Evolutionary conservation across 2,797 vertebrate genomes (phyloP).

Genomic region (Rhyacichthys aspro): DNA sequence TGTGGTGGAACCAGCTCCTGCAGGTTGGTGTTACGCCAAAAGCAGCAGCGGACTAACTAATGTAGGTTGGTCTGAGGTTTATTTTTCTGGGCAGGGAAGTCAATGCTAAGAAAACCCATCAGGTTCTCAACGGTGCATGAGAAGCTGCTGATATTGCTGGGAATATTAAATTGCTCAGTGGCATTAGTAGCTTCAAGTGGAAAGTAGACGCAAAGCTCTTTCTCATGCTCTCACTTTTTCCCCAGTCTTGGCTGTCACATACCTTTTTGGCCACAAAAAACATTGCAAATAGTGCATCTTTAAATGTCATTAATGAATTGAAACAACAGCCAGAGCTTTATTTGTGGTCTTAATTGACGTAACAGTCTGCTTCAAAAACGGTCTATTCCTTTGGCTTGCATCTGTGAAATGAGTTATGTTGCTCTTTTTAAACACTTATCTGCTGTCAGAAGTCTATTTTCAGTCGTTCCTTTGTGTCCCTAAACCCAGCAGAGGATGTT

Average conservation of each 20-base stretch:
- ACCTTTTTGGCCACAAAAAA: conserved; percentile 25
- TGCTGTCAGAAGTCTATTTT: conserved; percentile 44
- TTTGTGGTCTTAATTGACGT: too few species aligned
- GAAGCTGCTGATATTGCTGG: conserved; percentile 74
- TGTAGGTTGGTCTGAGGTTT: conserved; percentile 74
- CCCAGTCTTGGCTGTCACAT: conserved; percentile 7
- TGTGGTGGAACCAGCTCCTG: conserved; percentile 73
- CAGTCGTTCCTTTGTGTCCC: conserved; percentile 40
- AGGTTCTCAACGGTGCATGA: conserved; percentile 52
- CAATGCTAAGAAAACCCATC: conserved; percentile 72
- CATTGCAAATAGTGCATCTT: conserved; percentile 22
- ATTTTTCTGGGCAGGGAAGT: conserved; percentile 78
- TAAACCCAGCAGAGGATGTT: conserved; percentile 49
- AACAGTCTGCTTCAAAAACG: too few species aligned
- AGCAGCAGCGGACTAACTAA: conserved; percentile 61
- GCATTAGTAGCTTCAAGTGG: conserved; percentile 69
- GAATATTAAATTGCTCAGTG: conserved; percentile 74
- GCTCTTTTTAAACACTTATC: conserved; percentile 29
- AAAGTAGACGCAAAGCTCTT: conserved; percentile 65
- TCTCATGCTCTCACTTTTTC: conserved; percentile 41
- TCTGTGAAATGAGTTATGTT: conserved; percentile 22
- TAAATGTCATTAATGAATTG: conserved; percentile 21
- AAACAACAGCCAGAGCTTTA: background rate
- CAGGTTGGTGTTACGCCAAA: conserved; percentile 76
- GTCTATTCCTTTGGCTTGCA: background rate